These are phyloP conservation scores for Sesamia nonagrioides DNA, from an alignment of 1,140 invertebrate species.

Conservation along the genomic window DNA sequence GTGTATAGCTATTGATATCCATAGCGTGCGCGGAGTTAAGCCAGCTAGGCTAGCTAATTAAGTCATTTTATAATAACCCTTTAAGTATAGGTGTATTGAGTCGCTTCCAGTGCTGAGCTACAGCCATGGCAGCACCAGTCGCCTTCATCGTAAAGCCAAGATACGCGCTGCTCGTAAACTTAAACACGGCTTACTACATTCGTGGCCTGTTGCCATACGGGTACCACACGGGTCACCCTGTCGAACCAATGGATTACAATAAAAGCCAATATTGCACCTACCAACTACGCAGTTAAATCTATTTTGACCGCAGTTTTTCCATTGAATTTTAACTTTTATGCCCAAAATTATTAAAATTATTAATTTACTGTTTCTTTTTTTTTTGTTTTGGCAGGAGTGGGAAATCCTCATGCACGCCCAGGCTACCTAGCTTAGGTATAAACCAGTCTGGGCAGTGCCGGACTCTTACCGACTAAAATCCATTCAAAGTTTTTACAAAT, in stretches of 20 bases:
- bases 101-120: conserved; percentile 20
- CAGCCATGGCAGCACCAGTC: conserved; percentile 51
- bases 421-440: too few relatives aligned
- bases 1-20: too few relatives aligned
- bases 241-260: conserved; percentile 59
- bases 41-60: too few relatives aligned
- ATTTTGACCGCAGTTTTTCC: background rate
- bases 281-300: conserved; percentile 5
- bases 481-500: too few relatives aligned
- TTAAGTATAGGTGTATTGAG: background rate
- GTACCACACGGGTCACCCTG: conserved; percentile 63
- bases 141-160: conserved; percentile 67
- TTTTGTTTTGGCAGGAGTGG: too few relatives aligned
- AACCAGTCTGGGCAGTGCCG: too few relatives aligned
- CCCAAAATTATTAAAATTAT: background rate
- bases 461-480: too few relatives aligned
- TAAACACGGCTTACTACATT: conserved; percentile 67
- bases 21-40: too few relatives aligned
- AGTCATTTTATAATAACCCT: too few relatives aligned
- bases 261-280: conserved; percentile 49
- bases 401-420: too few relatives aligned
- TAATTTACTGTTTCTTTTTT: too few relatives aligned
- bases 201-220: conserved; percentile 66
- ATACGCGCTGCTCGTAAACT: conserved; percentile 67
- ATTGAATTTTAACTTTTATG: background rate